Conservation (phyloP, 2,888 invertebrate species). For the Eupeodes luniger region DNA sequence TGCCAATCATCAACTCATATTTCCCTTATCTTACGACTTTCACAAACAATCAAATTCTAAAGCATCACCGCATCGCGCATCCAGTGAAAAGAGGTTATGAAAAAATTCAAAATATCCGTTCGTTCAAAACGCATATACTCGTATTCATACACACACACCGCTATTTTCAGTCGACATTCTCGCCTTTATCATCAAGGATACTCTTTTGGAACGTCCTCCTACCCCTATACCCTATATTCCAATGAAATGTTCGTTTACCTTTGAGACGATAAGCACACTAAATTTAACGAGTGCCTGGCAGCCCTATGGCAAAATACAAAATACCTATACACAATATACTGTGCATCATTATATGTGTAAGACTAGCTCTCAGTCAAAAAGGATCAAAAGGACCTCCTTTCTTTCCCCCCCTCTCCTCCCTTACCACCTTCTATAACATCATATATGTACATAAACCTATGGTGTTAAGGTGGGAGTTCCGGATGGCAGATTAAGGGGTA, state of each 20-base stretch:
- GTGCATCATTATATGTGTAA: slow-evolving; percentile 38
- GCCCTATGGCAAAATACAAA: slow-evolving; percentile 54
- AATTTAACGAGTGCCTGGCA: slow-evolving; percentile 69
- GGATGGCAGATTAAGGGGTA: background rate
- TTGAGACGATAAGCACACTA: slow-evolving; percentile 64
- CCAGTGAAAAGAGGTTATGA: background rate
- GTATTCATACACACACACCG: slow-evolving; percentile 29
- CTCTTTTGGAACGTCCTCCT: slow-evolving; percentile 46
- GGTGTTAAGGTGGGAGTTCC: slow-evolving; percentile 9
- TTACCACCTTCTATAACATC: background rate
- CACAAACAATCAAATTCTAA: background rate
- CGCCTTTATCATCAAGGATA: slow-evolving; percentile 53
- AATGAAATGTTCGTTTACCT: slow-evolving; percentile 69
- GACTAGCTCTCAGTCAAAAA: slow-evolving; percentile 62
- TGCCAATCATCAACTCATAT: slow-evolving; percentile 5
- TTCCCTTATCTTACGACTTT: background rate
- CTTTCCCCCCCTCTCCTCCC: background rate
- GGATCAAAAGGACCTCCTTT: slow-evolving; percentile 61
- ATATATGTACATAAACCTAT: too few species aligned
- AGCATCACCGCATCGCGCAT: background rate
- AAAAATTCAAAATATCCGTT: slow-evolving; percentile 66
- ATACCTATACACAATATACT: background rate
- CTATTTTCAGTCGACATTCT: slow-evolving; percentile 49
- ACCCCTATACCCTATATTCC: background rate
- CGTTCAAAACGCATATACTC: slow-evolving; percentile 54